A percentile compares a stretch with the other conserved stretches of the same genome.
Conservation (phyloP, 2,113 vertebrate genomes). For the Rhizomys pruinosus region DNA sequence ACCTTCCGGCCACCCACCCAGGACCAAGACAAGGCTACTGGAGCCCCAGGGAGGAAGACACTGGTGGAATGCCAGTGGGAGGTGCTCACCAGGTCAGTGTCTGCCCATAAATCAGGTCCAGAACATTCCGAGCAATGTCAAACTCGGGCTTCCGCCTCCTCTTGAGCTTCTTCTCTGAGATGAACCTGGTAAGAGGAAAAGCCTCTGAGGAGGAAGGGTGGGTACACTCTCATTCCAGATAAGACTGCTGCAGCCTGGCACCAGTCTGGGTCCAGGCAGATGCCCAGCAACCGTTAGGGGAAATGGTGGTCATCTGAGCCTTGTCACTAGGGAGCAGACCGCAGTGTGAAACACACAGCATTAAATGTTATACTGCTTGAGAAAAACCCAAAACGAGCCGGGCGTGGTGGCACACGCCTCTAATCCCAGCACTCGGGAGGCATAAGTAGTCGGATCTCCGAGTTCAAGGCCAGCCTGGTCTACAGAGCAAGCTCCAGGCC, state of each 20-base stretch:
- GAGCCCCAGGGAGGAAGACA: not conserved
- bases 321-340: too few relatives aligned
- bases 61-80: not conserved
- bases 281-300: not conserved
- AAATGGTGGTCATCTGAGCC: too few relatives aligned
- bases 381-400: not conserved
- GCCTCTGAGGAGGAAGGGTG: not conserved
- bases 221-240: not conserved
- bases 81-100: constrained; percentile 92
- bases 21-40: not conserved
- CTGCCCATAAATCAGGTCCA: constrained; percentile 97
- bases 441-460: not conserved
- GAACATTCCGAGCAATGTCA: constrained; percentile 93
- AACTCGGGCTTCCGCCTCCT: constrained; percentile 90
- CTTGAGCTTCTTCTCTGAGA: constrained; percentile 89
- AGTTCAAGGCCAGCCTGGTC: not conserved
- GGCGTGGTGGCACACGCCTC: too few relatives aligned
- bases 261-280: not conserved
- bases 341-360: not conserved
- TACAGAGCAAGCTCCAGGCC: too few relatives aligned
- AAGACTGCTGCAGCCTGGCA: not conserved
- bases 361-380: too few relatives aligned
- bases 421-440: not conserved
- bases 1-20: not conserved
- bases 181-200: constrained; percentile 84